These are phyloP conservation scores for Plutomurus gul DNA, from an alignment of 1,140 invertebrate genomes.

Conservation along the genomic window DNA sequence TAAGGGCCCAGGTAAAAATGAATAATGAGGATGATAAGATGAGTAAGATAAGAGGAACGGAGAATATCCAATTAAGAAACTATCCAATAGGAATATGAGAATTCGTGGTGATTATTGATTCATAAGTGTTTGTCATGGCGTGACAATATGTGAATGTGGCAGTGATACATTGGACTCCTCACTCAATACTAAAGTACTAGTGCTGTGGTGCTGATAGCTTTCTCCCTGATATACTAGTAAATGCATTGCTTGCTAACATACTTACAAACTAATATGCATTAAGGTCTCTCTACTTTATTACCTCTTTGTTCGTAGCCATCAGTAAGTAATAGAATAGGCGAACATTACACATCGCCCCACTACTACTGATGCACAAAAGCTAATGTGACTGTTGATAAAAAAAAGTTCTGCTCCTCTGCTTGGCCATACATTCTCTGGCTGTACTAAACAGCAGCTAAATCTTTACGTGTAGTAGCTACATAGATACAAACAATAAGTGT, in stretches of 20 bases:
- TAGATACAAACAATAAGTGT: background rate
- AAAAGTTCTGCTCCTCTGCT: too few relatives aligned
- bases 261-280: background rate
- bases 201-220: background rate
- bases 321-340: background rate
- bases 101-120: constrained; percentile 25
- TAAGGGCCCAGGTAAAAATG: constrained; percentile 28
- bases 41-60: constrained; percentile 14
- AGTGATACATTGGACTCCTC: background rate
- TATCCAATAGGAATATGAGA: constrained; percentile 11
- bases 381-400: constrained; percentile 3
- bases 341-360: too few relatives aligned
- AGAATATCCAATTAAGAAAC: constrained; percentile 33
- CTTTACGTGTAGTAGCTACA: background rate
- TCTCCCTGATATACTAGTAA: background rate
- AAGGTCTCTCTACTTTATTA: background rate
- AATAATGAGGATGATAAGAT: constrained; percentile 28
- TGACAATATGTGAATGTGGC: constrained; percentile 28
- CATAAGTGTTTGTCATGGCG: constrained; percentile 20
- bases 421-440: background rate
- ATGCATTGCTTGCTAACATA: background rate
- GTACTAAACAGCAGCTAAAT: background rate
- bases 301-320: background rate
- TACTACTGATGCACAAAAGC: background rate
- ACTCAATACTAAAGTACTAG: background rate